Conservation (phyloP, 2,888 invertebrate genomes). For the Actias luna region DNA sequence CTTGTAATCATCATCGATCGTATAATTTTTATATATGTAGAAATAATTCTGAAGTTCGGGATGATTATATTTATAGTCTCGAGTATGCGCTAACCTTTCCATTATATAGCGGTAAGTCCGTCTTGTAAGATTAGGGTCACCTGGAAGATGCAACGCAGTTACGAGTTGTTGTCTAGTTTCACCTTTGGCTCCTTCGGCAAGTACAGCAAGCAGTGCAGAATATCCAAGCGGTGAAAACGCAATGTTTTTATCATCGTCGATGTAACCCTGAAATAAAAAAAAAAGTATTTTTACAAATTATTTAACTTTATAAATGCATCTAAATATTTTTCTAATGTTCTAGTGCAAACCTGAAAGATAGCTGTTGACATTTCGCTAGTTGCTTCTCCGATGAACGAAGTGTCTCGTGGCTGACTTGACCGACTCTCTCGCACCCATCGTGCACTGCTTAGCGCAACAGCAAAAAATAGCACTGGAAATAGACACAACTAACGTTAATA, state of each 20-base stretch:
- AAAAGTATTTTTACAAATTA: neutral
- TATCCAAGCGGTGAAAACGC: constrained; percentile 85
- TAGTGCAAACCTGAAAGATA: constrained; percentile 69
- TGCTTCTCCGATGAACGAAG: constrained; percentile 76
- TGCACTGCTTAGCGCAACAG: constrained; percentile 54
- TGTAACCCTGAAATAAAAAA: constrained; percentile 71
- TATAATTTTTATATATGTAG: constrained; percentile 85
- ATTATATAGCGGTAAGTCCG: constrained; percentile 74
- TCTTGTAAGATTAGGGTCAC: constrained; percentile 68
- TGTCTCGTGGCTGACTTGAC: constrained; percentile 56
- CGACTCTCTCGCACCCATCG: constrained; percentile 65
- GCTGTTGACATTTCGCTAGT: constrained; percentile 77
- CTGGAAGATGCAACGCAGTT: constrained; percentile 79
- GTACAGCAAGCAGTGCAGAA: constrained; percentile 82
- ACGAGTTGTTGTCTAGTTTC: constrained; percentile 82
- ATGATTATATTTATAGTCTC: constrained; percentile 72
- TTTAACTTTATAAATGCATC: neutral
- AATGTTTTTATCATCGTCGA: constrained; percentile 79
- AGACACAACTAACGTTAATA: neutral
- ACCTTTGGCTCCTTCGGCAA: constrained; percentile 84
- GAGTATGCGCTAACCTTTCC: constrained; percentile 73
- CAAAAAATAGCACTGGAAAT: constrained; percentile 55
- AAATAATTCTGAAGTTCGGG: constrained; percentile 85
- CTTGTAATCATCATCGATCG: constrained; percentile 82
- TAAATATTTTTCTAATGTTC: neutral